phyloP scores from a whole-genome alignment of 2,888 invertebrate species.

The Aphodius granarius region DNA sequence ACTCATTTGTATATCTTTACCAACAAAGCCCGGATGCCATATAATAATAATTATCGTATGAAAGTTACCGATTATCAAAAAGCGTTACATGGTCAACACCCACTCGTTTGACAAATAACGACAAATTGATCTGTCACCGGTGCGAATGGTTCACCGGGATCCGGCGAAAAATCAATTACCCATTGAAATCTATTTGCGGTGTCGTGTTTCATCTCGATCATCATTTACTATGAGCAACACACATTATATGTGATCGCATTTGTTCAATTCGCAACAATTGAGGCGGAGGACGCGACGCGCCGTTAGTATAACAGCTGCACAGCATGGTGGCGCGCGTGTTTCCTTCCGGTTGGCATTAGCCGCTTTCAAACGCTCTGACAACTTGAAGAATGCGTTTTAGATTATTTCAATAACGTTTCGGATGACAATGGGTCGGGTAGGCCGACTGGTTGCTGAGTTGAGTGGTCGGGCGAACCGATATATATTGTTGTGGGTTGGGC shows the following conservation, averaged over 20 bases:
- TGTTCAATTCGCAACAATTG: not conserved
- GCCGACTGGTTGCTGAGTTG: not conserved
- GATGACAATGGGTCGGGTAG: not conserved
- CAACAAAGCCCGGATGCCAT: too few relatives aligned
- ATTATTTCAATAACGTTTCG: conserved; percentile 15
- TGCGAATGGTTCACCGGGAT: too few relatives aligned
- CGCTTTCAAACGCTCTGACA: conserved; percentile 13
- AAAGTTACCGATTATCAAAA: not conserved
- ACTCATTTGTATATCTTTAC: too few relatives aligned
- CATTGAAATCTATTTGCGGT: not conserved
- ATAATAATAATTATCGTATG: too few relatives aligned
- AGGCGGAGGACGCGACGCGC: not conserved
- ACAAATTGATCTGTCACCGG: not conserved
- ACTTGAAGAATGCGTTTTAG: conserved; percentile 26
- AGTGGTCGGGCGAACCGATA: not conserved
- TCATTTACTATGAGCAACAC: not conserved
- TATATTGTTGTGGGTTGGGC: not conserved
- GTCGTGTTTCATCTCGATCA: not conserved
- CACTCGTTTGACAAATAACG: not conserved
- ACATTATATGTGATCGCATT: not conserved
- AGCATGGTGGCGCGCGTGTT: not conserved
- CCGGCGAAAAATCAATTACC: not conserved
- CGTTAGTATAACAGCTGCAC: not conserved
- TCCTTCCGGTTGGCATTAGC: not conserved
- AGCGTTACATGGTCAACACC: not conserved